A percentile compares a stretch with the other conserved stretches of the same genome.
phyloP scores from a whole-genome alignment of 2,113 vertebrate genomes.

The Saccopteryx leptura region DNA sequence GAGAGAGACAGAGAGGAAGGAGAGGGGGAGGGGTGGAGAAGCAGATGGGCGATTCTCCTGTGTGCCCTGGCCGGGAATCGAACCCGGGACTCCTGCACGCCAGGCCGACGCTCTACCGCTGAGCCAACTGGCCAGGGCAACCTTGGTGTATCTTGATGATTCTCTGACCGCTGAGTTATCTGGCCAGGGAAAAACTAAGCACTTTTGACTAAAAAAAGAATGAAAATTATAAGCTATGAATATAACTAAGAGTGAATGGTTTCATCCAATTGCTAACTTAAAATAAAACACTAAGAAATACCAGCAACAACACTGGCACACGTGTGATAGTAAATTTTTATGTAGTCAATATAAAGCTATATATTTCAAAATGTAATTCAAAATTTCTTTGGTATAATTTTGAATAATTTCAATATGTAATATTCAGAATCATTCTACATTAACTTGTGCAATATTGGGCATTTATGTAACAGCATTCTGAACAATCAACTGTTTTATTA shows the following conservation, averaged over 20 bases:
- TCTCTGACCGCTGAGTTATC: no score
- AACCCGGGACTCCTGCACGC: no score
- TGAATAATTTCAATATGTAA: neutral
- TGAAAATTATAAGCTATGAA: conserved; percentile 30
- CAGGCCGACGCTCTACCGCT: no score
- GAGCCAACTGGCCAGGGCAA: no score
- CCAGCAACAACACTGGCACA: neutral
- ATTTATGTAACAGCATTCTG: conserved; percentile 32
- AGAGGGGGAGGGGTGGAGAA: no score
- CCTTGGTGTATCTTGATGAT: no score
- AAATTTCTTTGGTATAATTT: neutral
- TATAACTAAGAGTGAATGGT: neutral
- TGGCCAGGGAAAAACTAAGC: neutral
- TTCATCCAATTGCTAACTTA: neutral
- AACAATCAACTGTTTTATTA: neutral
- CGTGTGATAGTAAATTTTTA: neutral
- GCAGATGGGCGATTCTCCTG: no score
- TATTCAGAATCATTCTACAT: neutral
- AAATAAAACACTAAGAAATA: neutral
- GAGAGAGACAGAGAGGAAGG: no score
- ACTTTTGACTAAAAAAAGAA: conserved; percentile 37
- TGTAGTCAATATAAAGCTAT: neutral
- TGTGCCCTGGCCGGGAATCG: no score
- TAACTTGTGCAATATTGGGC: neutral
- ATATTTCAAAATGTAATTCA: conserved; percentile 6